A percentile compares a stretch with the other conserved stretches of the same genome.
These are phyloP conservation scores for Podarcis siculus DNA, from an alignment of 2,797 vertebrate genomes.

Conservation along the genomic window DNA sequence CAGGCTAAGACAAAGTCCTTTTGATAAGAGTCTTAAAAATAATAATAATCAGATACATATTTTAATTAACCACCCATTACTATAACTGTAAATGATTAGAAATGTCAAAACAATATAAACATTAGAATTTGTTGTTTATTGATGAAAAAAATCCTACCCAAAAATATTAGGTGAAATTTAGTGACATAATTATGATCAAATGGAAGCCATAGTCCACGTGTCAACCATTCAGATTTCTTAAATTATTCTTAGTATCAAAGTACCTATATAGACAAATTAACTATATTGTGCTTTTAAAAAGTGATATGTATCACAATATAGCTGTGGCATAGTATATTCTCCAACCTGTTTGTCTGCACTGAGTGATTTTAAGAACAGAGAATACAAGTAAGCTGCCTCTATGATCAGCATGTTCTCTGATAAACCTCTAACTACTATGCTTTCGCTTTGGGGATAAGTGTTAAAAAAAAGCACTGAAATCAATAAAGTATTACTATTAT, in stretches of 20 bases:
- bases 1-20: background rate
- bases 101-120: background rate
- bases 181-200: background rate
- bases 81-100: slow-evolving; percentile 1
- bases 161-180: background rate
- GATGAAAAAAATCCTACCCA: background rate
- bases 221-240: background rate
- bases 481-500: background rate
- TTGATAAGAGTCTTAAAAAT: background rate
- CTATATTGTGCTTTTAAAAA: background rate
- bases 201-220: background rate
- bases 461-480: background rate
- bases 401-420: background rate
- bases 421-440: background rate
- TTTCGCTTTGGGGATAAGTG: background rate
- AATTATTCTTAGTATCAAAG: slow-evolving; percentile 4
- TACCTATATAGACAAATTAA: background rate
- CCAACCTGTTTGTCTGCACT: slow-evolving; percentile 8
- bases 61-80: background rate
- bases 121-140: background rate
- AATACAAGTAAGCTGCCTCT: background rate
- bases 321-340: background rate
- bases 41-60: background rate
- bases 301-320: background rate
- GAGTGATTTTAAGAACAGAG: too few relatives aligned